A percentile compares a stretch with the other conserved stretches of the same genome.
Conservation (phyloP, 2,797 vertebrate genomes). For the Clarias pachynema region DNA sequence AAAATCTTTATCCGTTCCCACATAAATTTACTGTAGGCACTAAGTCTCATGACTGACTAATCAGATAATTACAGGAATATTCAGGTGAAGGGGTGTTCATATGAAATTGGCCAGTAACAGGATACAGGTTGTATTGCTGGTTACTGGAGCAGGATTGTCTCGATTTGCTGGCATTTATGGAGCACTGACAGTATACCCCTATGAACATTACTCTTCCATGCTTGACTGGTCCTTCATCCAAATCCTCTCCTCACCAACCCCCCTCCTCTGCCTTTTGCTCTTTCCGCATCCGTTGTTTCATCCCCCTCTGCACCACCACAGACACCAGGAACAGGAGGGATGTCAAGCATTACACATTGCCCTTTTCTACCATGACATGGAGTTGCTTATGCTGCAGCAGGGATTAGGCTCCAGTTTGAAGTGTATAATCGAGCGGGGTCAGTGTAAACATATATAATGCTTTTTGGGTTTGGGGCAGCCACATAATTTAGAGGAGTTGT, state of each 20-base stretch:
- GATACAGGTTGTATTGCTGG: slow-evolving; percentile 20
- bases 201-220: slow-evolving; percentile 45
- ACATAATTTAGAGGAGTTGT: slow-evolving; percentile 44
- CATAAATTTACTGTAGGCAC: not conserved
- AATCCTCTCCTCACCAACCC: slow-evolving; percentile 24
- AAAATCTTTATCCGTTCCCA: not conserved
- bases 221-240: slow-evolving; percentile 36
- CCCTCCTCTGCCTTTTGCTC: slow-evolving; percentile 3
- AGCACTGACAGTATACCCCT: slow-evolving; percentile 51
- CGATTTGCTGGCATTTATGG: slow-evolving; percentile 50
- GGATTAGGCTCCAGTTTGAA: slow-evolving; percentile 30
- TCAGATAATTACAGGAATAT: not conserved
- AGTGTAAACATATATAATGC: slow-evolving; percentile 47
- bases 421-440: slow-evolving; percentile 42
- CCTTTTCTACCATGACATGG: slow-evolving; percentile 38
- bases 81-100: not conserved
- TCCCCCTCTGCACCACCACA: not conserved
- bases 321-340: slow-evolving; percentile 12
- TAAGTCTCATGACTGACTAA: not conserved
- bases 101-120: not conserved
- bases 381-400: slow-evolving; percentile 38
- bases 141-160: slow-evolving; percentile 33
- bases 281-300: slow-evolving; percentile 23
- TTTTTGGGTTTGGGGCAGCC: slow-evolving; percentile 53
- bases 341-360: not conserved